Conservation (phyloP, 2,888 invertebrate species). For the Pogonocherus hispidulus region DNA sequence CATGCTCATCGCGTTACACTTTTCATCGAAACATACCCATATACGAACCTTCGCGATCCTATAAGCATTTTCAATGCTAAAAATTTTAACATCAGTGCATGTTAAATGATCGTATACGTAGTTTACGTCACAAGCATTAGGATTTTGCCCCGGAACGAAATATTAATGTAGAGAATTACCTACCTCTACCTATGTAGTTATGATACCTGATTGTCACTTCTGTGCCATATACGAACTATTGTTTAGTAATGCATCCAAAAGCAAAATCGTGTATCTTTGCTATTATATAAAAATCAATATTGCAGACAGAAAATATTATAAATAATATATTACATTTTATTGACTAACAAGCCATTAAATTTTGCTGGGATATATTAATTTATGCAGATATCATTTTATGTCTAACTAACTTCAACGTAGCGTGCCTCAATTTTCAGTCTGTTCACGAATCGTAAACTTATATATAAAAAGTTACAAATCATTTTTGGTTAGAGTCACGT, state of each 20-base stretch:
- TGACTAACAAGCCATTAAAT: constrained; percentile 14
- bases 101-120: no score
- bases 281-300: not conserved
- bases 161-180: no score
- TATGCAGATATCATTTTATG: constrained; percentile 34
- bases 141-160: no score
- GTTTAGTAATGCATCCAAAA: not conserved
- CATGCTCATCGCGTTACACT: no score
- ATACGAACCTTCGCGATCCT: no score
- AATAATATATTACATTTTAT: not conserved
- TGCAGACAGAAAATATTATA: not conserved
- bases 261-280: not conserved
- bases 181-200: no score
- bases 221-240: no score
- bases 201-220: no score
- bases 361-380: constrained; percentile 29
- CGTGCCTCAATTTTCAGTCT: constrained; percentile 29
- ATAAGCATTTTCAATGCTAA: no score
- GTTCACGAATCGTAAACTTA: constrained; percentile 26
- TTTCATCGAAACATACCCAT: no score
- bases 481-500: constrained; percentile 12
- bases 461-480: constrained; percentile 26
- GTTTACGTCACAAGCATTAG: no score
- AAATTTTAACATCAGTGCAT: no score
- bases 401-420: constrained; percentile 29